These are phyloP conservation scores for Heliconius hewitsoni DNA, from an alignment of 1,140 invertebrate species.

Conservation along the genomic window DNA sequence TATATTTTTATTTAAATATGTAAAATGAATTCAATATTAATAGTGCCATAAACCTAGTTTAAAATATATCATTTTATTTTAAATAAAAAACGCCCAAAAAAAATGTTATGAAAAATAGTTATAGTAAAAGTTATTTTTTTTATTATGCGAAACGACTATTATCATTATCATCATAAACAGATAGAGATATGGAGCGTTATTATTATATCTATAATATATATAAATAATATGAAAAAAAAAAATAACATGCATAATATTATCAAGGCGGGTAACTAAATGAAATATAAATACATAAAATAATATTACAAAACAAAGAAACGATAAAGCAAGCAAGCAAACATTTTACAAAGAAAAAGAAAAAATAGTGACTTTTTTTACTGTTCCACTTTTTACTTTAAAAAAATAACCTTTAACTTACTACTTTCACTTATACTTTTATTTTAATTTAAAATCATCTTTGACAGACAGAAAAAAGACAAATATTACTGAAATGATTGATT, in stretches of 20 bases:
- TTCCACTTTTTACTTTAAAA: no score
- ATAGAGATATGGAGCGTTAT: not conserved
- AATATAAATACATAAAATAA: not conserved
- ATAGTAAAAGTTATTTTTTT: not conserved
- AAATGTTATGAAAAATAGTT: not conserved
- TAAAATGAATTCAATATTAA: not conserved
- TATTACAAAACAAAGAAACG: not conserved
- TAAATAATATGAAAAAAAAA: not conserved
- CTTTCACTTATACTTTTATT: no score
- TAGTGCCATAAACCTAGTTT: not conserved
- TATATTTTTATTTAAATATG: not conserved
- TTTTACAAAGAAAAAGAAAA: not conserved
- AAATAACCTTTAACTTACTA: no score
- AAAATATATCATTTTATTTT: not conserved
- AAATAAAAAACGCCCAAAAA: not conserved
- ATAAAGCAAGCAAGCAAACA: not conserved
- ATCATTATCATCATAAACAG: no score
- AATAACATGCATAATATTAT: constrained; percentile 11
- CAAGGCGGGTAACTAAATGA: constrained; percentile 19
- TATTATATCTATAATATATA: not conserved
- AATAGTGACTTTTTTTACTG: no score
- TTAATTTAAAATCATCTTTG: no score
- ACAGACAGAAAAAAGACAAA: no score
- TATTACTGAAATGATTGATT: no score
- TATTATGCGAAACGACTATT: not conserved